phyloP scores from a whole-genome alignment of 2,888 invertebrate genomes.

The Idaea biselata region DNA sequence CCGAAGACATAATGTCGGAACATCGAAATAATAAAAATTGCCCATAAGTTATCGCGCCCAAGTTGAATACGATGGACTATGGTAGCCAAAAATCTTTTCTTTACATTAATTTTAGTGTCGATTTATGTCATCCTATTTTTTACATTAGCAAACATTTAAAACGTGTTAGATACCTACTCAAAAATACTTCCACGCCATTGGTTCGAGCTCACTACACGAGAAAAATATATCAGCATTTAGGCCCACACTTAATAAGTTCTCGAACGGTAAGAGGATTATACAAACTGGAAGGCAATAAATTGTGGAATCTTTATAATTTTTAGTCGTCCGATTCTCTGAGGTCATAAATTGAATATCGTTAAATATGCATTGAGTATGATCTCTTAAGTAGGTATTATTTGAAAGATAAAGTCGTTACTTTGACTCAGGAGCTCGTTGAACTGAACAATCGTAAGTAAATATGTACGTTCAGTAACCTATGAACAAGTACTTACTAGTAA shows the following conservation, averaged over 20 bases:
- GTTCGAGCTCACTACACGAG: conserved; percentile 51
- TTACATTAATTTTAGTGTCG: no score
- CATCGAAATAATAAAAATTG: no score
- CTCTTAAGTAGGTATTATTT: conserved; percentile 67
- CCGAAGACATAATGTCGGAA: no score
- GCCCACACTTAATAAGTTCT: conserved; percentile 76
- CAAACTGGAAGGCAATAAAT: conserved; percentile 61
- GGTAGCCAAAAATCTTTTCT: no score
- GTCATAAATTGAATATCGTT: conserved; percentile 79
- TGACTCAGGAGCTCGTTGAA: conserved; percentile 31
- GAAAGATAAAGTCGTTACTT: conserved; percentile 67
- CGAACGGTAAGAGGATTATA: conserved; percentile 73
- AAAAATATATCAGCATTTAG: conserved; percentile 77
- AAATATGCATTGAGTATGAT: conserved; percentile 56
- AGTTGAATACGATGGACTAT: no score
- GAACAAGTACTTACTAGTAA: conserved; percentile 3
- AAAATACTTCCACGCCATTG: conserved; percentile 38
- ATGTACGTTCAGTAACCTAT: conserved; percentile 31
- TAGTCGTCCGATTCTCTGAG: conserved; percentile 64
- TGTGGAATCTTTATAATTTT: conserved; percentile 79
- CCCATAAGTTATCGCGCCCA: no score
- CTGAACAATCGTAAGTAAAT: not conserved
- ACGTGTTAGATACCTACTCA: conserved; percentile 21
- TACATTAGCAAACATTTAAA: not conserved
- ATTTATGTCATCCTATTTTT: not conserved